Evolutionary conservation across 2,888 invertebrate species (phyloP), one percentile per base, ranked within the genome.

Genomic region (Andrena flavipes): DNA sequence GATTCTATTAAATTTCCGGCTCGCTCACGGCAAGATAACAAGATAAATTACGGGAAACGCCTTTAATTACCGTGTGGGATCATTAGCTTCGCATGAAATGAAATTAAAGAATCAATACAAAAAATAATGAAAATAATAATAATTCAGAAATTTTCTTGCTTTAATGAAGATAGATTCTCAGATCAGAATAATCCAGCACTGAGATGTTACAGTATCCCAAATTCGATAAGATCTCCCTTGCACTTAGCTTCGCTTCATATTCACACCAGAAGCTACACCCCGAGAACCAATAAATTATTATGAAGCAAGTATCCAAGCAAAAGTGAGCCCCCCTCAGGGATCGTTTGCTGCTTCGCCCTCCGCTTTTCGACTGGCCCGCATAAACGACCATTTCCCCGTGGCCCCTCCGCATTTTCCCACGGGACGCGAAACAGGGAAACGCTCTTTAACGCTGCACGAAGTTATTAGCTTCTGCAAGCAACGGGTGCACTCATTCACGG

Each of bases 381-480:
- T 29, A 8, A 4, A 33, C 23, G 49, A n/a, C 26, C 49, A 67
- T 63, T 78, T 60, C 26, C 48, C 54, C 48, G 23, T 10, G 23
- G 23, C 7, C 29, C 23, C 20, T 59, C 26, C 33, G 48, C 13
- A 16, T 42, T 60, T 65, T 75, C 20, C 29, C 70, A 30, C 29
- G 20, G 33, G 10, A 48, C 23, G 16, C n/a, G 23, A 35, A 29
- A 20, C 29, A 62, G 49, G 2, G 35, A 63, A 64, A 81, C n/a
- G 7, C 63, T 63, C 42, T 48, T 48, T 62, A 80, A 69, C 30
- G 80, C 67, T 76, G 75, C 70, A 8, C 33, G 65, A n/a, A 54
- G 80, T 76, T 76, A 76, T 80, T 76, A 69, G 76, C 70, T 62
- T 76, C 76, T 76, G 76, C 76, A 63, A 71, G 73, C 63, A 81